Conservation (phyloP, 2,113 vertebrate genomes). For the Caretta caretta region DNA sequence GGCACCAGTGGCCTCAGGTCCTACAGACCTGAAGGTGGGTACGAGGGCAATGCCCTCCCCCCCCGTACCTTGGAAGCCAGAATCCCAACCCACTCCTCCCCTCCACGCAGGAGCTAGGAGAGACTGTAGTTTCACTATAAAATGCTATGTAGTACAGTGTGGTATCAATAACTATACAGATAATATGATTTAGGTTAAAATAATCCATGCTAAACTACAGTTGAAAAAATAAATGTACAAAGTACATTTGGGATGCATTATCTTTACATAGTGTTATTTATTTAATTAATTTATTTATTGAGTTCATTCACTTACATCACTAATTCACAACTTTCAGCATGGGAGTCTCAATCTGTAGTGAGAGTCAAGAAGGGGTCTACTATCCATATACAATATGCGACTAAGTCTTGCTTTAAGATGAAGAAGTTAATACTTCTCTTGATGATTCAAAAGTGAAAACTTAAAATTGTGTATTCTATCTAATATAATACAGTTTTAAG, state of each 20-base stretch:
- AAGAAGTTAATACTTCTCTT: neutral
- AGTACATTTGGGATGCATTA: neutral
- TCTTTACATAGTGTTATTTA: neutral
- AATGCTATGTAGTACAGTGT: neutral
- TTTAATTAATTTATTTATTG: neutral
- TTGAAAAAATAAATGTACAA: neutral
- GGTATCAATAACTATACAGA: neutral
- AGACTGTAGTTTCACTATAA: neutral
- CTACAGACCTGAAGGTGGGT: neutral
- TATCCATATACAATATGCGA: neutral
- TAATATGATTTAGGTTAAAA: neutral
- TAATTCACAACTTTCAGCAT: neutral
- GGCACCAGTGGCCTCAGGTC: too few species aligned
- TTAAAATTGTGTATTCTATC: neutral
- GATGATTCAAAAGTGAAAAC: neutral
- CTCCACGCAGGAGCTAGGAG: neutral
- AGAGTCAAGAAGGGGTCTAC: neutral
- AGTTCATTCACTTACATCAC: neutral
- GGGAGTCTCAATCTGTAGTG: neutral
- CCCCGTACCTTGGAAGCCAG: neutral
- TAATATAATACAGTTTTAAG: neutral
- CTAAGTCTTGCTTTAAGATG: neutral
- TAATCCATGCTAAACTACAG: neutral
- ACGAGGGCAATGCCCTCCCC: rapidly evolving
- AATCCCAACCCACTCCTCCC: neutral